Percentiles rank a stretch among this genome's conserved stretches.
Conservation (phyloP, 2,113 vertebrate species). For the Microtus montanus region DNA sequence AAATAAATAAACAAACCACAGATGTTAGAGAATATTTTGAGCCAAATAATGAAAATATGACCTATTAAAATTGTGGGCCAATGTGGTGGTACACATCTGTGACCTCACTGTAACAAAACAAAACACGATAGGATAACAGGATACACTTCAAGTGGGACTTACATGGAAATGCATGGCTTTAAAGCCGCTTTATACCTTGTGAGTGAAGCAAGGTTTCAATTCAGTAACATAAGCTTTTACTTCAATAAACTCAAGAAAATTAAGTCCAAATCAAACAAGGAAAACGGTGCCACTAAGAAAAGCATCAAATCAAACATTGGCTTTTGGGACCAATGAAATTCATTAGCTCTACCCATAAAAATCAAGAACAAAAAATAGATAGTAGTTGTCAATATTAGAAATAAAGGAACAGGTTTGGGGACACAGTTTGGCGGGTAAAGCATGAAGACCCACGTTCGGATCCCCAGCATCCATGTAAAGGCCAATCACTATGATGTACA, state of each 20-base stretch:
- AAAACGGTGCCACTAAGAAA: constrained; percentile 30
- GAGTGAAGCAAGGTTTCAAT: constrained; percentile 2
- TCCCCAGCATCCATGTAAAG: neutral
- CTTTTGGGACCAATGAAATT: constrained; percentile 26
- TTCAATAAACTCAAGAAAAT: constrained; percentile 36
- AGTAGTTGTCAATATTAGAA: constrained; percentile 47
- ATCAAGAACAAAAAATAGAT: constrained; percentile 5
- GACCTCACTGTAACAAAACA: neutral
- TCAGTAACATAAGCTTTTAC: constrained; percentile 15
- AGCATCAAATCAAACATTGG: neutral
- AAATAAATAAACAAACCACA: neutral
- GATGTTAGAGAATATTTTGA: constrained; percentile 46
- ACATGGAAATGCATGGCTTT: neutral
- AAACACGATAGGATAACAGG: neutral
- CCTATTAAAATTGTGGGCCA: neutral
- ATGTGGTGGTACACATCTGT: neutral
- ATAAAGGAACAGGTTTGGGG: neutral
- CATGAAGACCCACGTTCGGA: neutral
- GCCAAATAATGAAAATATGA: constrained; percentile 31
- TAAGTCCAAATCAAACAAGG: constrained; percentile 19
- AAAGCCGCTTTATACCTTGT: neutral
- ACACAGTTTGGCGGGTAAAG: too few species aligned
- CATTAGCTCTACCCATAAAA: neutral
- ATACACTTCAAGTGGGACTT: neutral
- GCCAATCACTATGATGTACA: too few species aligned